Base-by-base conservation (phyloP, 2,888 invertebrate genomes). In the Oxycera nigricornis region DNA sequence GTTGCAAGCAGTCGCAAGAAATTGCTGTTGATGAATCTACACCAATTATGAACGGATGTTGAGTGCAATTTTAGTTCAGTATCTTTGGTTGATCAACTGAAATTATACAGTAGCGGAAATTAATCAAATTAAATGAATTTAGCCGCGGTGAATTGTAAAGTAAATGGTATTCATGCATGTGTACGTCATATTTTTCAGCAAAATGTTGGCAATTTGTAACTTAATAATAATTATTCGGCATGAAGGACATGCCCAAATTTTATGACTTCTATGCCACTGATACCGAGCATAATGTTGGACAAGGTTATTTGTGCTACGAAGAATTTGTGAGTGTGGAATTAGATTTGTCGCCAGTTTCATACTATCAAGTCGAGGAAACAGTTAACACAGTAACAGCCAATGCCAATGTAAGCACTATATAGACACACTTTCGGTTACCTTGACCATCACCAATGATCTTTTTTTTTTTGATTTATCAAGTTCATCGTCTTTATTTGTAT, bases 21-120 rank as follows among this genome's bases (percentile, higher is more conserved):
- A 61, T 31, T 61, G 31, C 11, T 31, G 2, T 22, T 61, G 35
- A 61, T 61, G 17, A 31, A 61, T 61, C 61, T 61, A 26, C n/a
- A 61, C 35, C 35, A 61, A 61, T 61, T 61, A 31, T 26, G 22
- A 61, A 61, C 61, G 61, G 61, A 61, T 61, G 61, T 31, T 31
- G 35, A 17, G 31, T 30, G 2, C 11, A 31, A 61, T 31, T 57
- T 61, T 61, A 35, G 20, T 61, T 35, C 61, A 28, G 31, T 26
- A 61, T 61, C 35, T 4, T 9, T 39, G 17, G 11, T 55, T 55
- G 20, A 55, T 55, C 55, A 35, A 20, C 17, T 22, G 14, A 28
- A 30, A 59, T 61, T 61, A 31, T 17, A 31, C 35, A 35, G 61
- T 61, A 35, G 35, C 31, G 61, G 61, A 61, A 61, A 61, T 35